These are phyloP conservation scores for Clamator glandarius DNA, from an alignment of 2,797 vertebrate genomes.

Conservation along the genomic window DNA sequence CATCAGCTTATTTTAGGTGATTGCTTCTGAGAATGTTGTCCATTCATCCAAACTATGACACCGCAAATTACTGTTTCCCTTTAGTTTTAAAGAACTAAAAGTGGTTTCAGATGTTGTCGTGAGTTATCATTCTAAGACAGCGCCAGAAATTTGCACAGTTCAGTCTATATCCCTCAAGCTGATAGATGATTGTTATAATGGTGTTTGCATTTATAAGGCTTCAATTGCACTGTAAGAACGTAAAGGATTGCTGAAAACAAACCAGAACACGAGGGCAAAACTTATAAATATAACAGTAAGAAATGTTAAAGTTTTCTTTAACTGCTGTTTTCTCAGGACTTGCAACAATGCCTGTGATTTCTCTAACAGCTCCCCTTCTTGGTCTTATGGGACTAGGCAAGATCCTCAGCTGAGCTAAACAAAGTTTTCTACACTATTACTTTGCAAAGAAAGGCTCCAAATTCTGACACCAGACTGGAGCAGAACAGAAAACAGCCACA, in stretches of 20 bases:
- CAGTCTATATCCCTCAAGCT: conserved; percentile 1
- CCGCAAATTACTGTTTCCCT: conserved; percentile 51
- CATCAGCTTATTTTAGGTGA: conserved; percentile 63
- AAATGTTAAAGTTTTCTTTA: too few relatives aligned
- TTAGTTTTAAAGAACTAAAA: conserved; percentile 68
- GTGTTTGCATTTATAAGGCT: conserved; percentile 35
- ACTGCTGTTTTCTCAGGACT: background rate
- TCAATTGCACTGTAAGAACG: background rate
- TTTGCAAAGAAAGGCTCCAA: background rate
- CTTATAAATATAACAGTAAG: background rate
- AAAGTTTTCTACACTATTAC: background rate
- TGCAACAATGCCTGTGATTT: background rate
- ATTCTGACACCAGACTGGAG: background rate
- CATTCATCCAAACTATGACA: conserved; percentile 51
- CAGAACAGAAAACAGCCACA: background rate
- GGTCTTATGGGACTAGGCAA: background rate
- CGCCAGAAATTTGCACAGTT: background rate
- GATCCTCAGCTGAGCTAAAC: background rate
- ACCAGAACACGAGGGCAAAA: background rate
- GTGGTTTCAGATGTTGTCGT: conserved; percentile 63
- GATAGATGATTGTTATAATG: conserved; percentile 39
- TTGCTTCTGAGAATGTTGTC: conserved; percentile 55
- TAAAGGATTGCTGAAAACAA: background rate
- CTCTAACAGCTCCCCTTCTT: background rate
- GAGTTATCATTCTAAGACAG: conserved; percentile 49